phyloP scores from a whole-genome alignment of 2,888 invertebrate genomes.

The Andrena minutula region DNA sequence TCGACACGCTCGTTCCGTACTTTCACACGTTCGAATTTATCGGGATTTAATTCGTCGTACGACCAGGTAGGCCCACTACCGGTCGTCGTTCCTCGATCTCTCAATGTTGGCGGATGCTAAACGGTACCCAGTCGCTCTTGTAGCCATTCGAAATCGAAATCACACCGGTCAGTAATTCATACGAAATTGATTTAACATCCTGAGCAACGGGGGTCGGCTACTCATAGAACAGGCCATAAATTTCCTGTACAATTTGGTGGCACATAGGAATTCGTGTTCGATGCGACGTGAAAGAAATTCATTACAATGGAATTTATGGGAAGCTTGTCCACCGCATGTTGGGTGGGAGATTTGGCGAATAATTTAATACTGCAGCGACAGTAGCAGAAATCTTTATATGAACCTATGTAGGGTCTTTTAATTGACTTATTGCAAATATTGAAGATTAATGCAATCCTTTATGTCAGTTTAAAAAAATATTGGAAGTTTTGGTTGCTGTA shows the following conservation, averaged over 20 bases:
- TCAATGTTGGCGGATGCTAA: slow-evolving; percentile 38
- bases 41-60: slow-evolving; percentile 68
- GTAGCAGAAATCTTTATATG: too few species aligned
- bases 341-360: neutral
- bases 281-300: neutral
- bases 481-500: too few species aligned
- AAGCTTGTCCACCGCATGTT: neutral
- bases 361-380: neutral
- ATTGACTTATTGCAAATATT: too few species aligned
- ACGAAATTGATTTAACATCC: slow-evolving; percentile 30
- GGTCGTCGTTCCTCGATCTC: slow-evolving; percentile 44
- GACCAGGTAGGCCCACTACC: slow-evolving; percentile 50
- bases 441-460: too few species aligned
- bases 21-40: slow-evolving; percentile 69
- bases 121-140: slow-evolving; percentile 34
- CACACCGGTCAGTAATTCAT: neutral
- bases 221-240: neutral
- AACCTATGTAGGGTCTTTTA: too few species aligned
- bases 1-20: slow-evolving; percentile 63
- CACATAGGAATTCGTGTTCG: neutral
- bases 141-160: neutral
- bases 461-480: too few species aligned
- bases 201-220: neutral
- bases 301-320: neutral
- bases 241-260: neutral